A percentile compares a stretch with the other conserved stretches of the same genome.
These are phyloP conservation scores for Drosophila ustulata DNA, from an alignment of 2,888 invertebrate genomes.

Conservation along the genomic window DNA sequence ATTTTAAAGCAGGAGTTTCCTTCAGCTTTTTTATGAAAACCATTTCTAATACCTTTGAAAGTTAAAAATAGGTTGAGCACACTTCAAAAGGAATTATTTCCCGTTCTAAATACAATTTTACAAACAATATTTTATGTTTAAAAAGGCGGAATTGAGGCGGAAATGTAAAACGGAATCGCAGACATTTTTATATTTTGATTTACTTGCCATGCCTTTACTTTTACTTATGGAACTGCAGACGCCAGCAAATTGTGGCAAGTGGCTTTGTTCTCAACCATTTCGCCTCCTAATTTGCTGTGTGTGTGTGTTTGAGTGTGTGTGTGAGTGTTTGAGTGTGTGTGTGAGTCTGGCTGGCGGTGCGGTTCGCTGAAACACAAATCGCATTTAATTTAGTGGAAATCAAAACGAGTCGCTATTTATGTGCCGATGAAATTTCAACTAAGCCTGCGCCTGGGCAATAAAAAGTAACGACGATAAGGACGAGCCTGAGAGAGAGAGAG, in stretches of 20 bases:
- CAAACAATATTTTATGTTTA: background rate
- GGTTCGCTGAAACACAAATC: conserved; percentile 56
- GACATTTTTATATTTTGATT: conserved; percentile 1
- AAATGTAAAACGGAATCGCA: background rate
- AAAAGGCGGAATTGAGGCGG: background rate
- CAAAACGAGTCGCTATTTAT: conserved; percentile 60
- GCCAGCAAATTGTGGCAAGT: conserved; percentile 1
- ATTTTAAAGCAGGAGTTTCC: too few species aligned
- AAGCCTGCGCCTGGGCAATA: conserved; percentile 52
- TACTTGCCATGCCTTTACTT: background rate
- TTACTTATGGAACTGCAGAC: background rate
- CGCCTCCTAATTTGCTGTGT: background rate
- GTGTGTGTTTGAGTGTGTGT: background rate
- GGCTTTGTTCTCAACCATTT: conserved; percentile 8
- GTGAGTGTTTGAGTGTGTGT: background rate
- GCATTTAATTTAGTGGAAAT: conserved; percentile 79
- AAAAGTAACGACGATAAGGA: conserved; percentile 45
- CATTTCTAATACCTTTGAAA: too few species aligned
- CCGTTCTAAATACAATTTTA: background rate
- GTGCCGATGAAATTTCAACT: conserved; percentile 61
- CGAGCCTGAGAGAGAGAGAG: background rate
- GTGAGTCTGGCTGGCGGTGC: conserved; percentile 14
- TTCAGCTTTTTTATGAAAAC: too few species aligned
- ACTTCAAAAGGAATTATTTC: background rate
- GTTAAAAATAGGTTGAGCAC: background rate